Conservation (phyloP, 92 coral and sea anemone genomes). For the Phenganax subtilis region DNA sequence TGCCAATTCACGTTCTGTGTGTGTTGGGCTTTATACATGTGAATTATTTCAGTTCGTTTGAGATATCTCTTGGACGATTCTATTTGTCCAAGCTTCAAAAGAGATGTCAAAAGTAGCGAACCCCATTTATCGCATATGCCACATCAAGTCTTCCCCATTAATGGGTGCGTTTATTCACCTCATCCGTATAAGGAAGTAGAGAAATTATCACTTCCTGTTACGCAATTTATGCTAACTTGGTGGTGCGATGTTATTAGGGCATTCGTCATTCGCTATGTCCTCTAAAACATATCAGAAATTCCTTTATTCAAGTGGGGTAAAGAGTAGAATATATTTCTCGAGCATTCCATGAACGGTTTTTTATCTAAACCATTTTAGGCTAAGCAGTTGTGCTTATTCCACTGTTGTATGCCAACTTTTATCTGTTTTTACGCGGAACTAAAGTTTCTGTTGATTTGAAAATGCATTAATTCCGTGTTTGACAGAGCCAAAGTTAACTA, state of each 20-base stretch:
- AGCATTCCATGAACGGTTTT: not conserved
- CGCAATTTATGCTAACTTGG: not conserved
- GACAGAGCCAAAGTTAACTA: no score
- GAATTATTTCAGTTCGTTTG: no score
- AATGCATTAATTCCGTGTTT: no score
- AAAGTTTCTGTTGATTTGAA: no score
- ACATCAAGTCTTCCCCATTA: not conserved
- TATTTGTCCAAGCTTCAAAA: not conserved
- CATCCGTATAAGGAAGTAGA: conserved; percentile 8
- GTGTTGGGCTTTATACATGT: no score
- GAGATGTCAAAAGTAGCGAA: not conserved
- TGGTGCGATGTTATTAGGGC: conserved; percentile 7
- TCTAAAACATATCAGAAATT: not conserved
- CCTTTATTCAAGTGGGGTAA: not conserved
- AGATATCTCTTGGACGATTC: not conserved
- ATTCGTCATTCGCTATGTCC: not conserved
- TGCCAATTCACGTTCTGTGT: no score
- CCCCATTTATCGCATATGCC: not conserved
- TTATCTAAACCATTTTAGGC: no score
- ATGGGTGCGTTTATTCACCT: not conserved
- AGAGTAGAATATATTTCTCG: not conserved
- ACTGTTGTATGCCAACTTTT: no score
- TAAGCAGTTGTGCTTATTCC: no score
- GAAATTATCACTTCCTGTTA: not conserved
- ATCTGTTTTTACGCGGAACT: no score